A percentile compares a stretch with the other conserved stretches of the same genome.
phyloP scores from a whole-genome alignment of 2,113 vertebrate species.

The Bombycilla garrulus region DNA sequence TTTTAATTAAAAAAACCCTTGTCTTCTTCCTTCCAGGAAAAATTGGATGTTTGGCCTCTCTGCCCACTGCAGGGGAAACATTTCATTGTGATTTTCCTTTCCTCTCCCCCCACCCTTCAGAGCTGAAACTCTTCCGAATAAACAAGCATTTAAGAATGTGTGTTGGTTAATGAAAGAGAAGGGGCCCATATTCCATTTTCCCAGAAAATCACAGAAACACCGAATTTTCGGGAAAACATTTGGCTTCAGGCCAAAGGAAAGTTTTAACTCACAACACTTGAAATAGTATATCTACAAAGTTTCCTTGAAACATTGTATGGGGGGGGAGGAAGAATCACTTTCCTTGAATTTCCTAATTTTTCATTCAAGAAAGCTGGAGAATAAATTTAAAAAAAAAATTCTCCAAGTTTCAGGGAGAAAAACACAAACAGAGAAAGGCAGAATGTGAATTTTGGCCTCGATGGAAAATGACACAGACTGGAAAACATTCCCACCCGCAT shows the following conservation, averaged over 20 bases:
- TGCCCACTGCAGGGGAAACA: background rate
- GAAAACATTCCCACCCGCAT: slow-evolving; percentile 61
- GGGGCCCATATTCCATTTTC: background rate
- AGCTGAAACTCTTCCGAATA: background rate
- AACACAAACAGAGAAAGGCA: slow-evolving; percentile 2
- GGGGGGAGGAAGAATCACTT: background rate
- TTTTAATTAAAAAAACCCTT: background rate
- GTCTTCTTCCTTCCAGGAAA: slow-evolving; percentile 8
- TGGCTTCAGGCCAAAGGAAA: background rate
- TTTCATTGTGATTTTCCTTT: background rate
- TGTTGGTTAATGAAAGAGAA: background rate
- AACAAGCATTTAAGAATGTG: background rate
- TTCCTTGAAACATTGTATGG: background rate
- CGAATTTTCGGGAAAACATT: background rate
- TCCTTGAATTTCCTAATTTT: background rate
- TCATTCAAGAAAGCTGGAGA: background rate
- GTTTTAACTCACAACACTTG: background rate
- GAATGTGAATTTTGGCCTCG: slow-evolving; percentile 3
- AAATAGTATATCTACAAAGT: background rate
- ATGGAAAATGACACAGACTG: slow-evolving; percentile 43
- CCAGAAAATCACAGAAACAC: background rate
- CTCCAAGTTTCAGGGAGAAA: background rate
- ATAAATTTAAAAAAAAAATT: background rate
- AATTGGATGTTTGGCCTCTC: background rate
- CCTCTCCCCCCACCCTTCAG: background rate